These are phyloP conservation scores for Latrodectus geometricus DNA, from an alignment of 1,140 invertebrate genomes.

Conservation along the genomic window DNA sequence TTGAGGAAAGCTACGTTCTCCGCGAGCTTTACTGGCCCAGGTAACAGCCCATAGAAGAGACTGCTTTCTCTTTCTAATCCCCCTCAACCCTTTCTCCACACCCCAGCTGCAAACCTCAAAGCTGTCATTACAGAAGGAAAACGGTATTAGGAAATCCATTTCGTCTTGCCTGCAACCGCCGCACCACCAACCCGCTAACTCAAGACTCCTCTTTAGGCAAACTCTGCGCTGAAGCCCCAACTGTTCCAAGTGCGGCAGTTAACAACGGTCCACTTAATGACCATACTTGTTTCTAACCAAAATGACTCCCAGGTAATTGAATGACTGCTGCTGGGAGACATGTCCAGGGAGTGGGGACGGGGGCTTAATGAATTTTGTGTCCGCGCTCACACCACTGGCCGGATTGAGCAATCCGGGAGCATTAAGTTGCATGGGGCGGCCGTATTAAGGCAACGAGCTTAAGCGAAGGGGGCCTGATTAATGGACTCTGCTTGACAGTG, in stretches of 20 bases:
- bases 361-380: constrained; percentile 3
- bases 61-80: not conserved
- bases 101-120: constrained; percentile 11
- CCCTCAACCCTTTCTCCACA: not conserved
- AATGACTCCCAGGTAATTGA: constrained; percentile 55
- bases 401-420: constrained; percentile 32
- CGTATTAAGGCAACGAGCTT: constrained; percentile 1
- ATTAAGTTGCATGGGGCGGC: constrained; percentile 43
- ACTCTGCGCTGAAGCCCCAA: constrained; percentile 37
- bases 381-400: not conserved
- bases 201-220: not conserved
- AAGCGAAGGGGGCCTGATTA: constrained; percentile 27
- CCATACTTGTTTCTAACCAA: constrained; percentile 57
- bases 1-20: constrained; percentile 3
- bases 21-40: not conserved
- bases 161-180: constrained; percentile 9
- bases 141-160: constrained; percentile 33
- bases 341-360: constrained; percentile 39
- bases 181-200: constrained; percentile 37
- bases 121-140: constrained; percentile 41
- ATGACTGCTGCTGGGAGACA: constrained; percentile 46
- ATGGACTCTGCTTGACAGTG: constrained; percentile 24
- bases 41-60: too few species aligned
- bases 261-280: constrained; percentile 52
- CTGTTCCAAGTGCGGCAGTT: constrained; percentile 26